Conservation (phyloP, 1,140 invertebrate genomes). For the Hyphantria cunea region DNA sequence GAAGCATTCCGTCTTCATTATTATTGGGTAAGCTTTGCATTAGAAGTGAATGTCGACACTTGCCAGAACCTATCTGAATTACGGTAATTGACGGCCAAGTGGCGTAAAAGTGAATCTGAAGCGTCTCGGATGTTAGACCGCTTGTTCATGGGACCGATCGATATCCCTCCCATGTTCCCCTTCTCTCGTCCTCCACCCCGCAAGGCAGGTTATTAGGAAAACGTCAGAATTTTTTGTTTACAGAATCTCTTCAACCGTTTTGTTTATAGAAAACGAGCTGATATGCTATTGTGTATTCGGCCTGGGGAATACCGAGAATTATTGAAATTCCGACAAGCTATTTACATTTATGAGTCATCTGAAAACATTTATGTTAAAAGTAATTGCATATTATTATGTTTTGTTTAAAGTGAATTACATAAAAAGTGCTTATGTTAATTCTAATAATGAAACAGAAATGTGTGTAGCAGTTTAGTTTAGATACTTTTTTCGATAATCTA, state of each 20-base stretch:
- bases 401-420: too few relatives aligned
- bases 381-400: too few relatives aligned
- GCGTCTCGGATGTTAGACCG: constrained; percentile 38
- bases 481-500: constrained; percentile 1
- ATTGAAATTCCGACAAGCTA: neutral
- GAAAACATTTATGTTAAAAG: neutral
- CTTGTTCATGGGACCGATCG: constrained; percentile 36
- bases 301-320: neutral
- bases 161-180: constrained; percentile 31
- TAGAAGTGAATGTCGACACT: constrained; percentile 30
- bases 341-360: neutral
- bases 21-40: constrained; percentile 23
- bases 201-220: constrained; percentile 27
- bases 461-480: constrained; percentile 9
- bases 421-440: too few relatives aligned
- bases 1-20: constrained; percentile 7
- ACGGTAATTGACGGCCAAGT: constrained; percentile 50
- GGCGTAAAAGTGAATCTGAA: constrained; percentile 54
- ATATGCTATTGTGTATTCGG: neutral
- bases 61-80: constrained; percentile 38
- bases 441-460: too few relatives aligned
- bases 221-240: constrained; percentile 5
- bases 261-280: neutral
- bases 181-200: constrained; percentile 5
- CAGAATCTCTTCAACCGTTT: constrained; percentile 1